Base-by-base conservation (phyloP, 2,113 vertebrate genomes). In the Psammodynastes pulverulentus region DNA sequence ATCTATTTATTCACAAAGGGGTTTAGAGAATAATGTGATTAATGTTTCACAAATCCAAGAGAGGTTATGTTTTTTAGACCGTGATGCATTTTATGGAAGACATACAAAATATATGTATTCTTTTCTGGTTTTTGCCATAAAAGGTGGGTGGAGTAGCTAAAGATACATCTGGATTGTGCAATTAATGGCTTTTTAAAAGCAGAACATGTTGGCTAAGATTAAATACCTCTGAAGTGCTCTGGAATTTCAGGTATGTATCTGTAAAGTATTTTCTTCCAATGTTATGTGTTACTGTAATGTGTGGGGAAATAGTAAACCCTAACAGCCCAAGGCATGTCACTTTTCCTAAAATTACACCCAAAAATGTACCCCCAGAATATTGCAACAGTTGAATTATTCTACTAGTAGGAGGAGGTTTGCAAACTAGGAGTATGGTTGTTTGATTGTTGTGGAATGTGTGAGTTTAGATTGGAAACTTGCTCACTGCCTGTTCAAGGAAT, bases 171-270 rank as follows among this genome's bases (percentile, higher is more conserved):
- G 95, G 90, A 94, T 95, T 95, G 94, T 96, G 93, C 94, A 96
- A 97, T 96, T 96, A 96, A 97, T 96, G 93, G 90, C 92, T 96
- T 94, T 91, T 87, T 39, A 91, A 96, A 48, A 95, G 95, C 89
- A 72, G 5, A 96, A 92, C 88, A 95, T 96, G 94, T 96, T 96
- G 94, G 93, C 96, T 95, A 96, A 96, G 95, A 94, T 94, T 54
- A 2, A 96, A 97, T 97, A 95, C 95, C 95, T 95, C 96, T 94
- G 95, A 97, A 95, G 95, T 95, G 94, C 95, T 96, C 94, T 96
- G 96, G 96, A 97, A 97, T 97, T 94, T 93, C 95, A 97, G 94
- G 96, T 96, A 97, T 97, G 96, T 96, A 96, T 96, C 96, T 97
- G 95, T 95, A 95, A 96, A 94, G 93, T 94, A 0, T 95, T 96